Percentiles rank a stretch among this genome's conserved stretches.
These are phyloP conservation scores for Trialeurodes vaporariorum DNA, from an alignment of 1,140 invertebrate species.

Conservation along the genomic window DNA sequence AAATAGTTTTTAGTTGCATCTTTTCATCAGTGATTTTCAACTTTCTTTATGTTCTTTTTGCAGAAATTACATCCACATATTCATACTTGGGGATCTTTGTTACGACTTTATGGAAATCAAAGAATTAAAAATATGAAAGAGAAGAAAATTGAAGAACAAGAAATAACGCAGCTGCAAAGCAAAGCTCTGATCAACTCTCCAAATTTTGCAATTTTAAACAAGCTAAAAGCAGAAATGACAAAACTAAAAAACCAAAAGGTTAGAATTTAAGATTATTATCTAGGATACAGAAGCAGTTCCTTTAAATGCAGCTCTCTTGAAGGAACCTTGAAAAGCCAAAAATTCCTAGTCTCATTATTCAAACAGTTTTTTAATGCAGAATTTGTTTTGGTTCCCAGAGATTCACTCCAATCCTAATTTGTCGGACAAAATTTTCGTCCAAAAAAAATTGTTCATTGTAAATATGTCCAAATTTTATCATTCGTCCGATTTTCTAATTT, in stretches of 20 bases:
- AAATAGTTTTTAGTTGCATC: background rate
- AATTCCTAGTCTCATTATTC: no score
- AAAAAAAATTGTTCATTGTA: no score
- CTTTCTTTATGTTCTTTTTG: background rate
- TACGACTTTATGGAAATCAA: constrained; percentile 83
- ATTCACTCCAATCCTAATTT: no score
- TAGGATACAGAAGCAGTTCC: no score
- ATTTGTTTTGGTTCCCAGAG: no score
- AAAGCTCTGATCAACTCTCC: constrained; percentile 83
- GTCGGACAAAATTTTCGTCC: no score
- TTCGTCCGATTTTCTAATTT: no score
- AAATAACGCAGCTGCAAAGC: constrained; percentile 82
- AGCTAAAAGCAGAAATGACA: constrained; percentile 76
- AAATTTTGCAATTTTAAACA: constrained; percentile 85
- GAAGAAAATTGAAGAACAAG: constrained; percentile 87
- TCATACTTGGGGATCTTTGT: constrained; percentile 84
- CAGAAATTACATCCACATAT: constrained; percentile 72
- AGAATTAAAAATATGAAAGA: constrained; percentile 88
- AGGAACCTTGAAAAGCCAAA: no score
- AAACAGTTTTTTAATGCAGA: no score
- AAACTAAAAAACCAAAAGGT: constrained; percentile 46
- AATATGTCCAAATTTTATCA: no score
- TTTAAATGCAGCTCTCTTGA: no score
- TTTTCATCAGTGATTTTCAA: constrained; percentile 4
- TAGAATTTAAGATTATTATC: background rate